Conservation (phyloP, 2,113 vertebrate species). For the Blennius ocellaris region DNA sequence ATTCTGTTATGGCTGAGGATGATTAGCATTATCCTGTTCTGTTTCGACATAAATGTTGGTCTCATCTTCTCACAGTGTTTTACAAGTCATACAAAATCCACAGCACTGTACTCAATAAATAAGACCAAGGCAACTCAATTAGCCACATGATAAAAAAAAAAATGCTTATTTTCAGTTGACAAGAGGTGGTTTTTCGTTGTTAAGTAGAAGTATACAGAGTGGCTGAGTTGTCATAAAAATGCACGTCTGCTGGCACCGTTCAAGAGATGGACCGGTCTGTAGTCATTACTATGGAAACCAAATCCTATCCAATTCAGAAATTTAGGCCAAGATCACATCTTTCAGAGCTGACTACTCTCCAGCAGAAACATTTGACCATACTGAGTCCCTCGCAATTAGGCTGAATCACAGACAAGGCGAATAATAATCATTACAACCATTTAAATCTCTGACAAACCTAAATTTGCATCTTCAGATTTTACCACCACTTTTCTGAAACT, state of each 20-base stretch:
- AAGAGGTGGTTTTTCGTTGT: not conserved
- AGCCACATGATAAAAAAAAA: constrained; percentile 15
- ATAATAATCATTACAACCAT: constrained; percentile 22
- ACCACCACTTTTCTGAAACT: not conserved
- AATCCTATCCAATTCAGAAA: constrained; percentile 60
- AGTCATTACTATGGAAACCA: constrained; percentile 73
- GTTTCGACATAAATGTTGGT: constrained; percentile 44
- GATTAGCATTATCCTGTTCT: constrained; percentile 67
- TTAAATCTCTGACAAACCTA: constrained; percentile 12
- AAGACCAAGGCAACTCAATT: not conserved
- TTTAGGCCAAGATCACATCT: constrained; percentile 60
- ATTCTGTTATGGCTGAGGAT: constrained; percentile 72
- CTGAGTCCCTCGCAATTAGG: constrained; percentile 46
- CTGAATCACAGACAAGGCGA: constrained; percentile 39
- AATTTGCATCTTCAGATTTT: constrained; percentile 19
- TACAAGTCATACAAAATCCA: constrained; percentile 22
- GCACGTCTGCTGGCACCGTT: constrained; percentile 48
- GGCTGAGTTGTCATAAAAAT: constrained; percentile 55
- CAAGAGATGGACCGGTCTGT: constrained; percentile 44
- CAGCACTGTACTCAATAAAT: constrained; percentile 26
- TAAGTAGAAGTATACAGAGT: constrained; percentile 18
- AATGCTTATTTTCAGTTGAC: constrained; percentile 6
- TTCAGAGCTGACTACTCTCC: constrained; percentile 55
- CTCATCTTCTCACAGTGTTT: constrained; percentile 43
- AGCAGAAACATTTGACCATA: constrained; percentile 53